A percentile compares a stretch with the other conserved stretches of the same genome.
These are phyloP conservation scores for Enteromius anoplus DNA, from an alignment of 2,797 vertebrate species.

Conservation along the genomic window DNA sequence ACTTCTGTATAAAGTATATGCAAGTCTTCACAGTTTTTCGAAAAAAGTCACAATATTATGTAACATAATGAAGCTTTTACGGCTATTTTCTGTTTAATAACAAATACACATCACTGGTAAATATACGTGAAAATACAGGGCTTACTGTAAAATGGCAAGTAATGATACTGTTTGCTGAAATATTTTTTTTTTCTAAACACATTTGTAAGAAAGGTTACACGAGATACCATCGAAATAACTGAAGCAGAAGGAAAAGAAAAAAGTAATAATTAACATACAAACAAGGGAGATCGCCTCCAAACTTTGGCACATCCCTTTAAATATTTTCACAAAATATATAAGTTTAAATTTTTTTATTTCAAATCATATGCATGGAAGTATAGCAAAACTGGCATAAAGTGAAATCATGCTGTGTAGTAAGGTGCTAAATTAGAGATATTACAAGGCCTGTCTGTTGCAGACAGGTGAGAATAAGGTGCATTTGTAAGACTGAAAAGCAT, in stretches of 20 bases:
- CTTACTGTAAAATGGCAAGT: constrained; percentile 99
- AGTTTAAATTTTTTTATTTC: constrained; percentile 67
- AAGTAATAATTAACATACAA: constrained; percentile 73
- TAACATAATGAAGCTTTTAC: constrained; percentile 99
- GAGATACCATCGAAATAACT: constrained; percentile 84
- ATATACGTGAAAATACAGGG: constrained; percentile 99
- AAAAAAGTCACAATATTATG: constrained; percentile 99
- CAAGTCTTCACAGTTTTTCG: constrained; percentile 99
- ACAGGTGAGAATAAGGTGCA: constrained; percentile 83
- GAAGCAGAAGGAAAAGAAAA: constrained; percentile 76
- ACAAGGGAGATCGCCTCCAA: constrained; percentile 85
- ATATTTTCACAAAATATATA: constrained; percentile 79
- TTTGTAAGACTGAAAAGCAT: constrained; percentile 82
- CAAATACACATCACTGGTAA: constrained; percentile 99
- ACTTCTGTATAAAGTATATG: constrained; percentile 99
- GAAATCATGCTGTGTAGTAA: constrained; percentile 86
- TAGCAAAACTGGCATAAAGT: constrained; percentile 81
- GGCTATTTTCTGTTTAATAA: constrained; percentile 99
- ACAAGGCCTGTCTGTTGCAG: constrained; percentile 77
- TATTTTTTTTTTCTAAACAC: constrained; percentile 92
- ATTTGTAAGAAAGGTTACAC: constrained; percentile 94
- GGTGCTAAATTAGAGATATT: constrained; percentile 85
- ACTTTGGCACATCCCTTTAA: constrained; percentile 86
- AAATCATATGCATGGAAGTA: constrained; percentile 81
- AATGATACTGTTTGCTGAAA: constrained; percentile 99